These are phyloP conservation scores for Diorhabda sublineata DNA, from an alignment of 1,140 invertebrate genomes.

Conservation along the genomic window DNA sequence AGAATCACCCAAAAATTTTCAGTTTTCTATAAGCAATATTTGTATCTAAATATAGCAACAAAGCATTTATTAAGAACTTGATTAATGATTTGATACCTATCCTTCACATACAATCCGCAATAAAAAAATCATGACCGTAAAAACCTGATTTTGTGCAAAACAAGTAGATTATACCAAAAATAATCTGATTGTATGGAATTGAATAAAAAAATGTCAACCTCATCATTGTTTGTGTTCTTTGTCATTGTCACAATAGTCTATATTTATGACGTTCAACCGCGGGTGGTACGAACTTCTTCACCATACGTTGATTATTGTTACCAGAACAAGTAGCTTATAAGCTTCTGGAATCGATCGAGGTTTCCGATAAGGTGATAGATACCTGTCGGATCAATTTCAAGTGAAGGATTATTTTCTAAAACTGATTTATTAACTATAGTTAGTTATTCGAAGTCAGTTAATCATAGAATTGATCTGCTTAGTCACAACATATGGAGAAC, in stretches of 20 bases:
- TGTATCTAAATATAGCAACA: too few relatives aligned
- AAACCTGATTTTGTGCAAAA: background rate
- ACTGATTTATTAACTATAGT: background rate
- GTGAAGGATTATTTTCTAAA: background rate
- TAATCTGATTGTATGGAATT: background rate
- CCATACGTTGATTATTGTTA: background rate
- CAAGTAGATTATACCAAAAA: background rate
- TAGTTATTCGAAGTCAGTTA: background rate
- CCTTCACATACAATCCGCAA: background rate
- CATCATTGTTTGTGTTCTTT: slow-evolving; percentile 1
- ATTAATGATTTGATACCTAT: too few relatives aligned
- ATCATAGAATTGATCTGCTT: too few relatives aligned
- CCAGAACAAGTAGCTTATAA: slow-evolving; percentile 2
- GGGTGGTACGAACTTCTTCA: background rate
- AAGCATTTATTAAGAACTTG: too few relatives aligned
- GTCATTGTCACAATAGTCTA: background rate
- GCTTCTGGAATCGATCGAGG: background rate
- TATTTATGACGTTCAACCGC: background rate
- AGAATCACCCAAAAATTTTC: too few relatives aligned
- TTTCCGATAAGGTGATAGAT: slow-evolving; percentile 1
- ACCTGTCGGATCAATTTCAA: background rate
- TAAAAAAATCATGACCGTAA: background rate
- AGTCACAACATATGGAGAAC: too few relatives aligned
- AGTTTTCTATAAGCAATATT: too few relatives aligned
- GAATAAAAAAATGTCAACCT: background rate